Evolutionary conservation across 2,113 vertebrate species (phyloP).

Genomic region (Tympanuchus pallidicinctus): DNA sequence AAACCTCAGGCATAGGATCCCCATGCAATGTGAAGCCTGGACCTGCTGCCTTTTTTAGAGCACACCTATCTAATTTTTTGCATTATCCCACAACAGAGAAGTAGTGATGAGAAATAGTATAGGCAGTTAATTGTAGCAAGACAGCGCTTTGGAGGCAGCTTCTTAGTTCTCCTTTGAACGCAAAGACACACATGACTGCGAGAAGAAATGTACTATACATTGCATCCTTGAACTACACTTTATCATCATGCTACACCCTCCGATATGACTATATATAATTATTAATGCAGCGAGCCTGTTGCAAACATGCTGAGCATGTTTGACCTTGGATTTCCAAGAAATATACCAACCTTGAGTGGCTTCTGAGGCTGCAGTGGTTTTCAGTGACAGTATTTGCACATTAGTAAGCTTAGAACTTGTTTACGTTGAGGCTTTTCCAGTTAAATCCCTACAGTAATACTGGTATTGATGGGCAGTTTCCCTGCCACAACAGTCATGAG

Average conservation of each 20-base stretch:
- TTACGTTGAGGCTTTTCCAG: slow-evolving; percentile 21
- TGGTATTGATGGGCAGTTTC: neutral
- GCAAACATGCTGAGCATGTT: slow-evolving; percentile 38
- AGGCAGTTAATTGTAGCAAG: neutral
- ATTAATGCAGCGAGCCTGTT: slow-evolving; percentile 2
- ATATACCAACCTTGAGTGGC: neutral
- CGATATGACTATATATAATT: neutral
- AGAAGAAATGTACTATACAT: slow-evolving; percentile 6
- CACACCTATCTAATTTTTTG: slow-evolving; percentile 33
- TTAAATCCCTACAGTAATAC: slow-evolving; percentile 11
- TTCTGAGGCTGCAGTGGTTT: neutral
- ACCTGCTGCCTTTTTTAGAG: slow-evolving; percentile 43
- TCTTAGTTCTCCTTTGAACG: neutral
- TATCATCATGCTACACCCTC: slow-evolving; percentile 1
- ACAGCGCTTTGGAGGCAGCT: neutral
- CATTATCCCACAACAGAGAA: neutral
- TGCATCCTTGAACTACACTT: neutral
- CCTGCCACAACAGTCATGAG: neutral
- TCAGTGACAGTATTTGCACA: neutral
- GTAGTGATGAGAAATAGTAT: neutral
- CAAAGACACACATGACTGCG: neutral
- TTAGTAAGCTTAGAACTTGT: slow-evolving; percentile 17
- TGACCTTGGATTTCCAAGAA: slow-evolving; percentile 23
- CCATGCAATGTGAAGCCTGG: slow-evolving; percentile 26
- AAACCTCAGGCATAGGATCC: neutral